These are phyloP conservation scores for Mesocricetus auratus DNA, from an alignment of 2,113 vertebrate species.

Conservation along the genomic window DNA sequence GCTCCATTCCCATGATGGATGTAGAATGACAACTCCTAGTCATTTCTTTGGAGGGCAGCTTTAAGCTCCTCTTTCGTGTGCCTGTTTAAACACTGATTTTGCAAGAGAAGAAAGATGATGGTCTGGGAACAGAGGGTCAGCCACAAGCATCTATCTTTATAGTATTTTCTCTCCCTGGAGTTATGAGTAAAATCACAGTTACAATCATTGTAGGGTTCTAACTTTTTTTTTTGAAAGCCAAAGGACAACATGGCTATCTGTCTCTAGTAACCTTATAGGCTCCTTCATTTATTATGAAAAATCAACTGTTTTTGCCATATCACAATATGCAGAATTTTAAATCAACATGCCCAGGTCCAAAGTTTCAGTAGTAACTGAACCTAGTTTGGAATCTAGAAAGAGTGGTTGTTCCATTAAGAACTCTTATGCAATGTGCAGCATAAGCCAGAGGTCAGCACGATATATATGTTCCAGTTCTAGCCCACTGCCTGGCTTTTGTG, in stretches of 20 bases:
- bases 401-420: not conserved
- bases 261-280: conserved; percentile 7
- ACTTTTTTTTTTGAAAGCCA: conserved; percentile 37
- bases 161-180: not conserved
- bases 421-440: not conserved
- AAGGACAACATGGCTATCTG: not conserved
- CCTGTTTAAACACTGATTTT: not conserved
- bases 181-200: not conserved
- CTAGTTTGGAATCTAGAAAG: not conserved
- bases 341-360: not conserved
- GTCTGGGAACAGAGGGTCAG: not conserved
- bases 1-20: not conserved
- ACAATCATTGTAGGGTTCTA: not conserved
- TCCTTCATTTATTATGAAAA: conserved; percentile 46
- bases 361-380: not conserved
- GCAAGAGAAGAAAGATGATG: not conserved
- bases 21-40: not conserved
- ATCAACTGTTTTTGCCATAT: not conserved
- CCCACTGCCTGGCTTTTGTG: not conserved
- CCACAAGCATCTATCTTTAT: not conserved
- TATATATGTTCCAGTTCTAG: not conserved
- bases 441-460: not conserved
- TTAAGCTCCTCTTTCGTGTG: not conserved
- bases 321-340: not conserved
- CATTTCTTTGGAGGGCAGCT: not conserved